Conservation (phyloP, 2,797 vertebrate species). For the Rhinoraja longicauda region DNA sequence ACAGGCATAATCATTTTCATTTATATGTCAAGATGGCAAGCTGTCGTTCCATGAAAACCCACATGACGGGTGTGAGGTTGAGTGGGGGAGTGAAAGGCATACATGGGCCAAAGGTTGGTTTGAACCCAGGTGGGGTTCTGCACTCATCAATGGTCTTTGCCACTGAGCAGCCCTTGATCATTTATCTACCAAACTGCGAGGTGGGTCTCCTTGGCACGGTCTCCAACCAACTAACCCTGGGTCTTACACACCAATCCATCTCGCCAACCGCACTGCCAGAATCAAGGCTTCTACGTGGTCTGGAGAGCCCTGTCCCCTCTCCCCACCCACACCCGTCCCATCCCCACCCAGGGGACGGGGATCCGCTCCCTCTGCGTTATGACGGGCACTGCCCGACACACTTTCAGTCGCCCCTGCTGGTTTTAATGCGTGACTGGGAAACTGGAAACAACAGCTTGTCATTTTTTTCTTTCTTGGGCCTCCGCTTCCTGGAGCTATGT, state of each 20-base stretch:
- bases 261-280: neutral
- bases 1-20: neutral
- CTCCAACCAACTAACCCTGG: neutral
- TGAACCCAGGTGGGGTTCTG: neutral
- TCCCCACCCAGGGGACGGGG: too few relatives aligned
- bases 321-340: too few relatives aligned
- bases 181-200: neutral
- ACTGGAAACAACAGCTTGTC: neutral
- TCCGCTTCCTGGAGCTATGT: slow-evolving; percentile 4
- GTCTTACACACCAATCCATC: too few relatives aligned
- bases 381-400: neutral
- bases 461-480: neutral
- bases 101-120: neutral
- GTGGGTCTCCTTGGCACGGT: too few relatives aligned
- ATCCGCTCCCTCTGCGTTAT: too few relatives aligned
- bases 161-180: neutral
- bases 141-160: neutral
- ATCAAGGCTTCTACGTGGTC: too few relatives aligned
- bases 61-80: neutral
- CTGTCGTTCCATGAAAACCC: neutral
- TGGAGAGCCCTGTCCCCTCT: too few relatives aligned
- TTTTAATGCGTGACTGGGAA: neutral
- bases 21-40: neutral
- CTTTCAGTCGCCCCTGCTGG: neutral
- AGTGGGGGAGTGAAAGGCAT: neutral